Base-by-base conservation (phyloP, 1,140 invertebrate genomes). In the Nephila pilipes region DNA sequence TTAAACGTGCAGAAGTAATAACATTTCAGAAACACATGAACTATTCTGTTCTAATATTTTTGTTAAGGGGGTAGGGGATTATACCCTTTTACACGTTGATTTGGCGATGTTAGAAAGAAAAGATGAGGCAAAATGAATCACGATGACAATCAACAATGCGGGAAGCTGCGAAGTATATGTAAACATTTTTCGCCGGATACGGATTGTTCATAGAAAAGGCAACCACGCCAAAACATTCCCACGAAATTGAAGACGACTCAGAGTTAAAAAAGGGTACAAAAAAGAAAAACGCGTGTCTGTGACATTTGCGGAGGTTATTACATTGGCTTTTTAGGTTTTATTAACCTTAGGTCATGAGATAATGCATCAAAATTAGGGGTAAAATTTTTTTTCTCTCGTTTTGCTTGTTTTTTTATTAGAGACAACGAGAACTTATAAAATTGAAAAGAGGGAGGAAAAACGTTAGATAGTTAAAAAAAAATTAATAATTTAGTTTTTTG, bases 191-290 rank as follows among this genome's bases (percentile, higher is more conserved):
- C 25, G 29, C 16, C 22, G 63, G 63, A 65, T 65, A 58, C 20
- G 63, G 14, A 29, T 25, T 25, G 29, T 25, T 75, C 32, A 25
- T 32, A 18, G 32, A 29, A 75, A 75, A 75, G 18, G 29, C 69
- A 75, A 75, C 69, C 29, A 18, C 69, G 69, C 29, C 69, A 75
- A 75, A 75, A 10, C 63, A 65, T 65, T 75, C 69, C 65, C 69
- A 75, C 32, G 69, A 75, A 75, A 75, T 18, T 32, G 69, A 75
- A 75, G 25, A 25, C 69, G 69, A 75, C 29, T 75, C 14, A 36
- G 38, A 46, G 46, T 46, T 46, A 46, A 46, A 46, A 46, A 46
- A 18, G 10, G 16, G 18, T 18, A 29, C 32, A 32, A 25, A 25
- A 75, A 75, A 75, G 6, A 75, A 16, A 75, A 75, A 60, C 58